A percentile compares a stretch with the other conserved stretches of the same genome.
Conservation (phyloP, 2,113 vertebrate species). For the Hippocampus abdominalis region DNA sequence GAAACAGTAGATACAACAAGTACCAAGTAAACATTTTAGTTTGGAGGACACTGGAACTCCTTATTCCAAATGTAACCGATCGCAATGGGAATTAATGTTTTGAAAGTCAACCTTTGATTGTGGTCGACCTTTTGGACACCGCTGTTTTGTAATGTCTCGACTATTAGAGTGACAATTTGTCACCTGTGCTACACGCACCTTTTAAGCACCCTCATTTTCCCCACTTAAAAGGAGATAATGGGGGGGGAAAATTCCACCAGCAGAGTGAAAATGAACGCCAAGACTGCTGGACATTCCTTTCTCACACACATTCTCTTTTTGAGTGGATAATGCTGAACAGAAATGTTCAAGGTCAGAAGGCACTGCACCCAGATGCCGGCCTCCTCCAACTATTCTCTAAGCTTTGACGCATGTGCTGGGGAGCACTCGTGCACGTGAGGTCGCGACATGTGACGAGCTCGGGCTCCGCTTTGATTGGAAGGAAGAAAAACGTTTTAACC, state of each 20-base stretch:
- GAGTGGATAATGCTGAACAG: constrained; percentile 36
- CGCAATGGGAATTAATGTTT: background rate
- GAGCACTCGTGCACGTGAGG: constrained; percentile 50
- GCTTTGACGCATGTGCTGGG: constrained; percentile 37
- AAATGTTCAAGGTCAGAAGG: constrained; percentile 27
- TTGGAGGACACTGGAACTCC: background rate
- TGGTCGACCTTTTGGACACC: background rate
- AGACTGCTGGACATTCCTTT: constrained; percentile 8
- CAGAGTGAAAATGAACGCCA: background rate
- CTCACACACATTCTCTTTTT: constrained; percentile 25
- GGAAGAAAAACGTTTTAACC: constrained; percentile 13
- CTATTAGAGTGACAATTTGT: background rate
- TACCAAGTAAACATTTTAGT: background rate
- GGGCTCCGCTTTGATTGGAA: constrained; percentile 22
- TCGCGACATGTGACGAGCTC: constrained; percentile 16
- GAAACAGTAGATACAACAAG: too few relatives aligned
- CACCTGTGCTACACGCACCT: background rate
- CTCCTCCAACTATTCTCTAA: constrained; percentile 6
- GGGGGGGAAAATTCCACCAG: constrained; percentile 7
- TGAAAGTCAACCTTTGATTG: background rate
- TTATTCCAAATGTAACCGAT: background rate
- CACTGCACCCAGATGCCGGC: constrained; percentile 8
- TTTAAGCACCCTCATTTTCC: background rate
- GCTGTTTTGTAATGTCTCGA: background rate
- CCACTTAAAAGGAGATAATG: background rate